phyloP scores from a whole-genome alignment of 2,113 vertebrate genomes.

The Dendrocopos noguchii region DNA sequence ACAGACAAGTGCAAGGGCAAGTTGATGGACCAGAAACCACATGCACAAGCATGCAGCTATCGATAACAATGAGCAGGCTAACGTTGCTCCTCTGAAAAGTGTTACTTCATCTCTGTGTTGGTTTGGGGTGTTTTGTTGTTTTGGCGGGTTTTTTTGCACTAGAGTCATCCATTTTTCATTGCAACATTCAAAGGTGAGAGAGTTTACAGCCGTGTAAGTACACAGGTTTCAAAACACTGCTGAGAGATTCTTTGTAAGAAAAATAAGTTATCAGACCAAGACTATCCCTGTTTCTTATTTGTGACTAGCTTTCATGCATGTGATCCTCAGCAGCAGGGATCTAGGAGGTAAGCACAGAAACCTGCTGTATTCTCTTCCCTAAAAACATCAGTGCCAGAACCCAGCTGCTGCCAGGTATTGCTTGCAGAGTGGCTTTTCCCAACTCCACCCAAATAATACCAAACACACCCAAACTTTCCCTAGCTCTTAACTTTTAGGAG shows the following conservation, averaged over 20 bases:
- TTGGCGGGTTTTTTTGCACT: background rate
- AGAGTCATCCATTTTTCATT: background rate
- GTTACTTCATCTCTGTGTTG: background rate
- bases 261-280: background rate
- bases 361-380: background rate
- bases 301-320: fast-evolving
- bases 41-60: background rate
- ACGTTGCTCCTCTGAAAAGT: background rate
- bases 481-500: background rate
- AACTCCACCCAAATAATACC: background rate
- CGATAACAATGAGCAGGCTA: fast-evolving
- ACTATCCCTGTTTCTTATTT: background rate
- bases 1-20: fast-evolving
- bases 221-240: background rate
- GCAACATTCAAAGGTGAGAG: background rate
- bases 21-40: background rate
- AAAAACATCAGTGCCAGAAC: fast-evolving
- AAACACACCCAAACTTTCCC: too few species aligned
- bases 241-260: background rate
- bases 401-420: fast-evolving
- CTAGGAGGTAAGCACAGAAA: background rate
- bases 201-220: background rate
- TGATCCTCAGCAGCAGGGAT: fast-evolving
- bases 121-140: background rate
- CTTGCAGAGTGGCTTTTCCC: background rate